These are phyloP conservation scores for Coreoperca whiteheadi DNA, from an alignment of 2,113 vertebrate genomes.

Conservation along the genomic window DNA sequence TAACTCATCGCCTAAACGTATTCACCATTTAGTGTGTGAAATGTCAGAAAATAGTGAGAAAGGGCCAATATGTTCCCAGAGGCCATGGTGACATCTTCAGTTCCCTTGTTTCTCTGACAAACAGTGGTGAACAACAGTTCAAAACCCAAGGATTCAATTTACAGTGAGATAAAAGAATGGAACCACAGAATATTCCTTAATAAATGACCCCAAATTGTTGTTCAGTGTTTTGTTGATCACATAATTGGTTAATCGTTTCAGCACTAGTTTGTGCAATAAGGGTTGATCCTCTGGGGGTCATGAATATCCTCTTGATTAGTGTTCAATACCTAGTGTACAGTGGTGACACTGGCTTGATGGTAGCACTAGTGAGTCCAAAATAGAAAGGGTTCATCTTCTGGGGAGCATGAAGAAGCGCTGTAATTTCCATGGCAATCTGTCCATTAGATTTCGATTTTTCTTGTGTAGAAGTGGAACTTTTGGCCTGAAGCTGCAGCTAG, in stretches of 20 bases:
- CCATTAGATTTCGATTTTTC: neutral
- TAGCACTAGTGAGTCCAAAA: neutral
- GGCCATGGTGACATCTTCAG: too few relatives aligned
- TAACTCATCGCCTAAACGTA: too few relatives aligned
- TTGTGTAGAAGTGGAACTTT: neutral
- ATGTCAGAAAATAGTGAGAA: neutral
- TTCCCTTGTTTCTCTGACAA: too few relatives aligned
- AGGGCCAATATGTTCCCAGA: neutral
- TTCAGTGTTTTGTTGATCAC: too few relatives aligned
- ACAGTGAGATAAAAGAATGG: too few relatives aligned
- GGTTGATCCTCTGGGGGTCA: neutral
- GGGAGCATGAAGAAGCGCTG: neutral
- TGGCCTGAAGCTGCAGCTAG: neutral
- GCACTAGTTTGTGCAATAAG: neutral
- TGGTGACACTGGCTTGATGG: too few relatives aligned
- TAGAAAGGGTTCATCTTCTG: neutral
- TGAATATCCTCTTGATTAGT: neutral
- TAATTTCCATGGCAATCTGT: neutral
- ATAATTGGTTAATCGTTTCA: too few relatives aligned
- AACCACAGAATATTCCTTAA: too few relatives aligned
- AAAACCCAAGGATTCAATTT: too few relatives aligned
- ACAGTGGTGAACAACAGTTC: too few relatives aligned
- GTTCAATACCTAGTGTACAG: neutral
- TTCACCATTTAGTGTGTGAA: too few relatives aligned
- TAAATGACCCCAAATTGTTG: too few relatives aligned